Evolutionary conservation across 2,888 invertebrate genomes (phyloP), one percentile per base, ranked within the genome.

Genomic region (Rhabditoides inermis): DNA sequence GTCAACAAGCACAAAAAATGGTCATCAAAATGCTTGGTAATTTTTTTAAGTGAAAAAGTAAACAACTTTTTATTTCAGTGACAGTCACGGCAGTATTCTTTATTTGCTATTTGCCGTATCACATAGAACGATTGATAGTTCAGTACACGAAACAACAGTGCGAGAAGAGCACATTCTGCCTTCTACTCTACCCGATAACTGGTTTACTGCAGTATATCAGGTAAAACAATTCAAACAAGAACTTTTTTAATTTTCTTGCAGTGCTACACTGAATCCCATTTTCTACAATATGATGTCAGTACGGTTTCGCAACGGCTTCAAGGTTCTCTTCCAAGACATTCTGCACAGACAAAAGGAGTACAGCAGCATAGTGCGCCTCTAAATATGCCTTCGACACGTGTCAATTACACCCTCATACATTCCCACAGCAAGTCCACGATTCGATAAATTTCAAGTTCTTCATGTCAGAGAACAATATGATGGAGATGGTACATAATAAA

Each of bases 101-200:
- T 53, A 42, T 72, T 26, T 75, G 73, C 54, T 75, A 75, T 46
- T 59, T 75, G n/a, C 75, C 75, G 22, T 71, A 72, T 51, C 75
- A 75, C 49, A 45, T 72, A 15, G 69, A 75, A 55, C 61, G 75
- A 7, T 49, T 75, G 10, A 65, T 75, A 23, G 69, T 70, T 15
- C 59, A 69, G 36, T 69, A 73, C 48, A 63, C 57, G 5, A 45
- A 55, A 28, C 30, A 54, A n/a, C 54, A 65, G 27, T 73, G 73
- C 35, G 54, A 61, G 4, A 35, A 54, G n/a, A 62, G 63, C 5
- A 47, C 55, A 1, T 53, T 65, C 18, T 74, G 74, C 45, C 42
- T 56, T 26, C 56, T 71, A 10, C 59, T 74, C 30, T 75, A 71
- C 30, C 72, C 73, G 6, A 63, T 74, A 6, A 66, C 71, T n/a